phyloP scores from a whole-genome alignment of 1,140 invertebrate species.

The Leptinotarsa defecta region DNA sequence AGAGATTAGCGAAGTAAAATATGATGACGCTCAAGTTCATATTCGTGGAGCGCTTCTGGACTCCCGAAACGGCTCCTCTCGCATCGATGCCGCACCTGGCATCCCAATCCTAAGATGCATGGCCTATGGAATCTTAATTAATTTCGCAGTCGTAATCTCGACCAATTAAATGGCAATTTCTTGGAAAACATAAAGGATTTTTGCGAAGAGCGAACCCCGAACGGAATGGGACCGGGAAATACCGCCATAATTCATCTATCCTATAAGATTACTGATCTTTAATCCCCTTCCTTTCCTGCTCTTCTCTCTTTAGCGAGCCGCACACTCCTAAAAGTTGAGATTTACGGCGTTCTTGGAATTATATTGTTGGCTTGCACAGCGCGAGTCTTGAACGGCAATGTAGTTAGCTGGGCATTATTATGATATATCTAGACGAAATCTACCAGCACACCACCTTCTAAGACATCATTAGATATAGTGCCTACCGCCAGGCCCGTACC shows the following conservation, averaged over 20 bases:
- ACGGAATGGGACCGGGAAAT: conserved; percentile 55
- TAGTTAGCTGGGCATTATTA: conserved; percentile 61
- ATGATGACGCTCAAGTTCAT: conserved; percentile 39
- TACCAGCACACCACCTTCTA: conserved; percentile 38
- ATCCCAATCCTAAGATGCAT: conserved; percentile 53
- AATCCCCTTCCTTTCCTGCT: conserved; percentile 64
- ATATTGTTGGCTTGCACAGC: conserved; percentile 62
- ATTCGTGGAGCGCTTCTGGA: conserved; percentile 19
- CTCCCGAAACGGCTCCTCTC: not conserved
- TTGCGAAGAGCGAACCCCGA: conserved; percentile 54
- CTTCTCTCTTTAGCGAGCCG: conserved; percentile 55
- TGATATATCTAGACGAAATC: conserved; percentile 59
- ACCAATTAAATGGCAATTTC: conserved; percentile 57
- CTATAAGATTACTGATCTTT: conserved; percentile 76
- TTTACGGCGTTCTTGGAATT: conserved; percentile 69
- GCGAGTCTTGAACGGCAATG: conserved; percentile 50
- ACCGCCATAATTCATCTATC: conserved; percentile 67
- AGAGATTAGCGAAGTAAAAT: conserved; percentile 45
- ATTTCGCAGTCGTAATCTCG: conserved; percentile 54
- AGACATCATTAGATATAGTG: conserved; percentile 42
- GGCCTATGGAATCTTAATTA: conserved; percentile 56
- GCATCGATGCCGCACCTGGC: conserved; percentile 36
- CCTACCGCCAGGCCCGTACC: not conserved
- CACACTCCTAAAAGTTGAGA: conserved; percentile 71
- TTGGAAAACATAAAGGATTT: conserved; percentile 56